A percentile compares a stretch with the other conserved stretches of the same genome.
These are phyloP conservation scores for Drosophila tristis DNA, from an alignment of 1,140 invertebrate genomes.

Conservation along the genomic window DNA sequence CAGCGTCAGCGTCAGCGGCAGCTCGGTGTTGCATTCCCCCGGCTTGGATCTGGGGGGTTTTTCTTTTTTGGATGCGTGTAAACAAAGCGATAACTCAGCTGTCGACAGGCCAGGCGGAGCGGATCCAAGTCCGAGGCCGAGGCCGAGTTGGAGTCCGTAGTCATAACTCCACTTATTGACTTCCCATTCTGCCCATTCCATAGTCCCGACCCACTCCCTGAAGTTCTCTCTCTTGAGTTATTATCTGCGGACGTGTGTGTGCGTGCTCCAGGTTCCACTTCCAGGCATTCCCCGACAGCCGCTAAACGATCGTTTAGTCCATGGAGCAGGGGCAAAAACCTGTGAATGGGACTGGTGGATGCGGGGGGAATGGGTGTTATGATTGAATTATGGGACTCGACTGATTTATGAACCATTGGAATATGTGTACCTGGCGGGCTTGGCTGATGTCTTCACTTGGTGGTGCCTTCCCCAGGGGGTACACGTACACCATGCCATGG, in stretches of 20 bases:
- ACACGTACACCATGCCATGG: neutral
- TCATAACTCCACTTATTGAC: conserved; percentile 20
- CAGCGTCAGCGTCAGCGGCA: neutral
- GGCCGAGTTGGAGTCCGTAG: conserved; percentile 1
- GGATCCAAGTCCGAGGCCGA: conserved; percentile 2
- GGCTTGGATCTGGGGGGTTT: neutral
- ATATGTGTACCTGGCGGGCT: conserved; percentile 48
- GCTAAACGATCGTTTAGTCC: conserved; percentile 75
- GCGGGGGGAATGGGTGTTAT: conserved; percentile 23
- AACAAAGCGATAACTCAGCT: conserved; percentile 62
- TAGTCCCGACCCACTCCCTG: neutral
- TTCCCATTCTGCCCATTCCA: conserved; percentile 7
- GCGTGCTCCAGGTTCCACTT: conserved; percentile 32
- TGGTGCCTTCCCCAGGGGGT: neutral
- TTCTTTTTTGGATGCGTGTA: conserved; percentile 42
- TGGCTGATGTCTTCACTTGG: conserved; percentile 10
- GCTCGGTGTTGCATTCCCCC: conserved; percentile 5
- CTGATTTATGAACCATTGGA: conserved; percentile 64
- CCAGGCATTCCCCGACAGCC: conserved; percentile 13
- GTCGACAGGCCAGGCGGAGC: conserved; percentile 36
- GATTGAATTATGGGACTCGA: conserved; percentile 64
- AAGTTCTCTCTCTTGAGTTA: conserved; percentile 36
- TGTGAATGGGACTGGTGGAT: conserved; percentile 16
- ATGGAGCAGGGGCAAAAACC: conserved; percentile 37
- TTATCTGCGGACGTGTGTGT: conserved; percentile 56